These are phyloP conservation scores for Rhinatrema bivittatum DNA, from an alignment of 2,797 vertebrate species.

Conservation along the genomic window DNA sequence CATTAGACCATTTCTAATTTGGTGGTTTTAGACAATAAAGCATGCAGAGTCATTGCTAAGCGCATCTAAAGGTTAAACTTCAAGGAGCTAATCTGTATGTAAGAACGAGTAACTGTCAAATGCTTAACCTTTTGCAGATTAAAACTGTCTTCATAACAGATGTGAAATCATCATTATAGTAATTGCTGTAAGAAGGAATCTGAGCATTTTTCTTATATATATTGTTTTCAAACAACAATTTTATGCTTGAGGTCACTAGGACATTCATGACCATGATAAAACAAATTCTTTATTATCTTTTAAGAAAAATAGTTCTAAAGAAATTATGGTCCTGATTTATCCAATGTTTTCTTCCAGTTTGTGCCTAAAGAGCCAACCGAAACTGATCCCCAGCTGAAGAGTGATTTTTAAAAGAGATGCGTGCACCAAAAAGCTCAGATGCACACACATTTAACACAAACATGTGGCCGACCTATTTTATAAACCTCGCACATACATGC, in stretches of 20 bases:
- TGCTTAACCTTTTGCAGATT: slow-evolving; percentile 56
- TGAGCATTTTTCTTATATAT: slow-evolving; percentile 34
- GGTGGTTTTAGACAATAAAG: slow-evolving; percentile 37
- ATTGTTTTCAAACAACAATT: slow-evolving; percentile 30
- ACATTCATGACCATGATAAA: slow-evolving; percentile 27
- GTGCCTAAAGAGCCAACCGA: no score
- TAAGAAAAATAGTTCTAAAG: no score
- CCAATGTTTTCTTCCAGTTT: no score
- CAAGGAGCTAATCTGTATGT: slow-evolving; percentile 43
- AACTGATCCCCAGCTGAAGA: no score
- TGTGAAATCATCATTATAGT: slow-evolving; percentile 40
- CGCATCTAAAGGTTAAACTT: slow-evolving; percentile 52
- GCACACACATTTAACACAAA: no score
- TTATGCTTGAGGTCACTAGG: slow-evolving; percentile 38
- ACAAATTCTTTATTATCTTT: slow-evolving; percentile 23
- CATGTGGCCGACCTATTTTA: no score
- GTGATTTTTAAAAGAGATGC: no score
- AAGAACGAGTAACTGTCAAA: slow-evolving; percentile 55
- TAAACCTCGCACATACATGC: no score
- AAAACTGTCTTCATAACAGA: slow-evolving; percentile 53
- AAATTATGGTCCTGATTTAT: no score
- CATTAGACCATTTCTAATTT: slow-evolving; percentile 40
- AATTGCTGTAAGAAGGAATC: slow-evolving; percentile 48
- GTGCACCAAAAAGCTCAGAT: no score
- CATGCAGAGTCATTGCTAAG: slow-evolving; percentile 33